A percentile compares a stretch with the other conserved stretches of the same genome.
Conservation (phyloP, 2,113 vertebrate species). For the Corythoichthys intestinalis region DNA sequence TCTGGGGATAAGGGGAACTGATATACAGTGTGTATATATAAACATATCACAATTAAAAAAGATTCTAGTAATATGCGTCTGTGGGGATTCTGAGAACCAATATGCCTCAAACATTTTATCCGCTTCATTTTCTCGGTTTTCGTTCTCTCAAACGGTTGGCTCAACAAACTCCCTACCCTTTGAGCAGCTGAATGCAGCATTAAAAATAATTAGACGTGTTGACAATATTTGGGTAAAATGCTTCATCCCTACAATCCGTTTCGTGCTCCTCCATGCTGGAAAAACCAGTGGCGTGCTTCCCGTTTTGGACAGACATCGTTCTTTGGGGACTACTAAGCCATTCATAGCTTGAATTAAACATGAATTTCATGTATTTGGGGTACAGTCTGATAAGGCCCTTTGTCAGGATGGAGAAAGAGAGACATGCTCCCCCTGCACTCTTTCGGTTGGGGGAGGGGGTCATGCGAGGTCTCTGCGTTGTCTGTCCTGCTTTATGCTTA, state of each 20-base stretch:
- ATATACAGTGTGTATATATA: too few relatives aligned
- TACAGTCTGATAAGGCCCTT: background rate
- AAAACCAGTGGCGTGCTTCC: background rate
- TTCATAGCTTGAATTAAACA: background rate
- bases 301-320: background rate
- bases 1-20: too few relatives aligned
- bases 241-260: background rate
- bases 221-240: background rate
- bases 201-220: too few relatives aligned
- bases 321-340: background rate
- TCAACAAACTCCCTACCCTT: too few relatives aligned
- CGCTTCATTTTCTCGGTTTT: too few relatives aligned
- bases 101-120: too few relatives aligned
- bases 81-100: too few relatives aligned
- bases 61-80: too few relatives aligned
- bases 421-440: background rate
- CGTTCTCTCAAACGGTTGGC: too few relatives aligned
- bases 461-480: background rate
- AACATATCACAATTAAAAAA: too few relatives aligned
- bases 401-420: background rate
- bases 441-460: slow-evolving; percentile 1
- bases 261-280: background rate
- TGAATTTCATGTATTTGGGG: background rate
- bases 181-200: too few relatives aligned
- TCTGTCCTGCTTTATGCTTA: slow-evolving; percentile 34